A percentile compares a stretch with the other conserved stretches of the same genome.
These are phyloP conservation scores for Seira ritae DNA, from an alignment of 2,888 invertebrate species.

Conservation along the genomic window DNA sequence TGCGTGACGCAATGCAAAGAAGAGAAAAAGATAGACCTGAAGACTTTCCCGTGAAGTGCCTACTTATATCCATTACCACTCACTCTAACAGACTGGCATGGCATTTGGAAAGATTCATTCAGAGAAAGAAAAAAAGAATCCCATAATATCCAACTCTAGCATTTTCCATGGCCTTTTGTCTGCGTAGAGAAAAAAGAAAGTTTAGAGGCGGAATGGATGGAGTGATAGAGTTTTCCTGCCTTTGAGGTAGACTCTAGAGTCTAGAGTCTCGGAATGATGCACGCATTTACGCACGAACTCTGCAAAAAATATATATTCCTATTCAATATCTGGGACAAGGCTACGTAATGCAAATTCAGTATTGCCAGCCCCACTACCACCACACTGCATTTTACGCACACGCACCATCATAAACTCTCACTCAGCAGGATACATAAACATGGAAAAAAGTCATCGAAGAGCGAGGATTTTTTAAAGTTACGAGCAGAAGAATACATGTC, in stretches of 20 bases:
- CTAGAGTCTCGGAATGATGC: slow-evolving; percentile 61
- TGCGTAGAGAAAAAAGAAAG: neutral
- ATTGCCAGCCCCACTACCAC: neutral
- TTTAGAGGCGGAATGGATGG: neutral
- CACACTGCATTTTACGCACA: slow-evolving; percentile 20
- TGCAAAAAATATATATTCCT: slow-evolving; percentile 20
- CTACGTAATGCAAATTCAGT: slow-evolving; percentile 52
- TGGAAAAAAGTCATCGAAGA: neutral
- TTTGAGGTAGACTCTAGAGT: slow-evolving; percentile 42
- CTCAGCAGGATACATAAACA: slow-evolving; percentile 26
- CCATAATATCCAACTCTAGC: neutral
- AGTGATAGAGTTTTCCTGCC: slow-evolving; percentile 20
- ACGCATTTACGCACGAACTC: slow-evolving; percentile 66
- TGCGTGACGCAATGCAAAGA: slow-evolving; percentile 45
- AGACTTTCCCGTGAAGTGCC: slow-evolving; percentile 8
- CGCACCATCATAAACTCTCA: neutral
- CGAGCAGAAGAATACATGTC: too few species aligned
- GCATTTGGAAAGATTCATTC: too few species aligned
- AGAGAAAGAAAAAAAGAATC: neutral
- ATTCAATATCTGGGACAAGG: slow-evolving; percentile 55
- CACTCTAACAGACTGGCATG: neutral
- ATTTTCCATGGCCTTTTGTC: neutral
- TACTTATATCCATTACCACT: slow-evolving; percentile 14
- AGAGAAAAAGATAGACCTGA: neutral
- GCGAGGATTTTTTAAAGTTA: neutral